Conservation (phyloP, 2,888 invertebrate species). For the Apamea monoglypha region DNA sequence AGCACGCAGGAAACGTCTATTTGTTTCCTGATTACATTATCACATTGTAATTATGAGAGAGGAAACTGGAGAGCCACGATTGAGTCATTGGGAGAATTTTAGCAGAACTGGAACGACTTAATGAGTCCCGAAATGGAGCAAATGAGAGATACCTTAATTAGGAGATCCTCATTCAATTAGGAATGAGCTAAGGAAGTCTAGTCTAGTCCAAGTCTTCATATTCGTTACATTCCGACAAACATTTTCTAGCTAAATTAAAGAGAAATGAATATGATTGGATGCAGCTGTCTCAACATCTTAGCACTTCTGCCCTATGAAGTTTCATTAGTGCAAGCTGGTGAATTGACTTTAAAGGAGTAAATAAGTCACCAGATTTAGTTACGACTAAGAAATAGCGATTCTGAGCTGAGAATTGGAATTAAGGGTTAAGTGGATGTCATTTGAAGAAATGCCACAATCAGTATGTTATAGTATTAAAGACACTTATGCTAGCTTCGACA, state of each 20-base stretch:
- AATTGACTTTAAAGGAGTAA: neutral
- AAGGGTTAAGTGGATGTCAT: neutral
- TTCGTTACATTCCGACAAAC: neutral
- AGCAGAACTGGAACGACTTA: conserved; percentile 24
- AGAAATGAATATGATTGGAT: neutral
- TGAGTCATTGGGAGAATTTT: conserved; percentile 52
- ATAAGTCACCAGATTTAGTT: neutral
- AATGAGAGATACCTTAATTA: conserved; percentile 15
- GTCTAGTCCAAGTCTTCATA: neutral
- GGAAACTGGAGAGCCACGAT: conserved; percentile 53
- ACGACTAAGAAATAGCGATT: neutral
- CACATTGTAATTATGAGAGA: conserved; percentile 67
- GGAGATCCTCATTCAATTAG: neutral
- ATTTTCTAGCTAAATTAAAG: neutral
- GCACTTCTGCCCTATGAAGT: neutral
- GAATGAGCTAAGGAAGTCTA: neutral
- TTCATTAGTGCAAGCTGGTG: neutral
- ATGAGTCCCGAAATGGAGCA: conserved; percentile 2
- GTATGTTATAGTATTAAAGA: neutral
- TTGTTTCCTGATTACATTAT: conserved; percentile 78
- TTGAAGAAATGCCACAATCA: neutral
- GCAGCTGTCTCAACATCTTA: no score
- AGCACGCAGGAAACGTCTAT: conserved; percentile 78
- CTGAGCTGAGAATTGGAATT: neutral
- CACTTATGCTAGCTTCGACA: neutral